A percentile compares a stretch with the other conserved stretches of the same genome.
Conservation (phyloP, 2,113 vertebrate species). For the Ginglymostoma cirratum region DNA sequence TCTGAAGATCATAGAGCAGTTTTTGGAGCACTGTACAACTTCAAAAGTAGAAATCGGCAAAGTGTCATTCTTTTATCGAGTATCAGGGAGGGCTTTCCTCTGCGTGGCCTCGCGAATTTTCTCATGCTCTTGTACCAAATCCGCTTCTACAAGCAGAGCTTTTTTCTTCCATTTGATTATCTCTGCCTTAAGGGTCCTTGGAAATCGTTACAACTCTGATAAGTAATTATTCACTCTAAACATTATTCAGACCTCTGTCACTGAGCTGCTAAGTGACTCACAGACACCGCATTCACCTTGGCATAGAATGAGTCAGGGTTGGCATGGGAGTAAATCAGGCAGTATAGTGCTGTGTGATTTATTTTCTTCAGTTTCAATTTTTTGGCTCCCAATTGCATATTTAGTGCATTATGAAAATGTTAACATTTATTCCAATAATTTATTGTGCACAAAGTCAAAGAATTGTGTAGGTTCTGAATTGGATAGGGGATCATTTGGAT, state of each 20-base stretch:
- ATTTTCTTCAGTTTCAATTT: not conserved
- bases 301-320: not conserved
- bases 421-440: not conserved
- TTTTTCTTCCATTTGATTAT: not conserved
- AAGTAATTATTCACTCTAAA: not conserved
- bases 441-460: not conserved
- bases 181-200: not conserved
- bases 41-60: too few species aligned
- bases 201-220: not conserved
- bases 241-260: not conserved
- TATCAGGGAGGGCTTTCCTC: too few species aligned
- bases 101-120: not conserved
- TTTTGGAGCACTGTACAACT: not conserved
- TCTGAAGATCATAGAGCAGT: not conserved
- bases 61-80: too few species aligned
- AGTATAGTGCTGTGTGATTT: not conserved
- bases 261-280: not conserved
- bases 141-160: not conserved
- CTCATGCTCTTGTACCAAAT: too few species aligned
- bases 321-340: not conserved
- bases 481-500: not conserved
- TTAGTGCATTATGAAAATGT: not conserved
- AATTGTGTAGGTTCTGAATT: not conserved
- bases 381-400: not conserved
- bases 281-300: not conserved